Percentiles rank a stretch among this genome's conserved stretches.
These are phyloP conservation scores for Octopus bimaculoides DNA, from an alignment of 1,140 invertebrate genomes.

Conservation along the genomic window DNA sequence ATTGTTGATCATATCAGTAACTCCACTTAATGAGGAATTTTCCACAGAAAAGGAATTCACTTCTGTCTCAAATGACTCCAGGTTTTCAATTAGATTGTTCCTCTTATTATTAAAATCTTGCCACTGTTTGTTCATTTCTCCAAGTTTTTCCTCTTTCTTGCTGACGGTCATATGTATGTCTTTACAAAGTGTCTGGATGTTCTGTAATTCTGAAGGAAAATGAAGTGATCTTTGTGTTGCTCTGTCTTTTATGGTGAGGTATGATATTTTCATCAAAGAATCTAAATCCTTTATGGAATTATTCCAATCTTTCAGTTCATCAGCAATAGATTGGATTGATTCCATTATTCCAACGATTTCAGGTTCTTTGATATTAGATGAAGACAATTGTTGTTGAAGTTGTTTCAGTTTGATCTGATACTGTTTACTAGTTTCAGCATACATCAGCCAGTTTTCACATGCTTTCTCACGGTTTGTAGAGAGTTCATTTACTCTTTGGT, in stretches of 20 bases:
- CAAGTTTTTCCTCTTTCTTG: constrained; percentile 43
- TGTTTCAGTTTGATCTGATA: constrained; percentile 77
- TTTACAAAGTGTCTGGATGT: constrained; percentile 41
- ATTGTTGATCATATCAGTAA: constrained; percentile 45
- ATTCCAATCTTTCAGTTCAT: constrained; percentile 40
- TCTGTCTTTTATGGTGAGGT: constrained; percentile 49
- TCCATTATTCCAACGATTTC: constrained; percentile 38
- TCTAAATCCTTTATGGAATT: constrained; percentile 39
- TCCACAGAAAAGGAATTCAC: constrained; percentile 28
- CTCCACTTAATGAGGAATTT: constrained; percentile 39
- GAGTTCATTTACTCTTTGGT: constrained; percentile 63
- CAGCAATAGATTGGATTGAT: constrained; percentile 42
- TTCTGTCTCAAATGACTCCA: constrained; percentile 36
- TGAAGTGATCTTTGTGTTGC: constrained; percentile 46
- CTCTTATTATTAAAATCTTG: constrained; percentile 40
- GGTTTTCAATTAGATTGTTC: constrained; percentile 32
- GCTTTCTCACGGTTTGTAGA: constrained; percentile 72
- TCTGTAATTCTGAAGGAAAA: constrained; percentile 48
- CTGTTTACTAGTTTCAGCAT: constrained; percentile 75
- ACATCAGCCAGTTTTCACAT: constrained; percentile 79
- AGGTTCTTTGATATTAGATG: constrained; percentile 63
- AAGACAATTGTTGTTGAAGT: constrained; percentile 75
- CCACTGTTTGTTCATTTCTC: constrained; percentile 42
- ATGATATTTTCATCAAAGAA: constrained; percentile 42
- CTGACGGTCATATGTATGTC: constrained; percentile 31